Evolutionary conservation across 2,888 invertebrate genomes (phyloP), one percentile per base, ranked within the genome.

Genomic region (Parelbella ahira): DNA sequence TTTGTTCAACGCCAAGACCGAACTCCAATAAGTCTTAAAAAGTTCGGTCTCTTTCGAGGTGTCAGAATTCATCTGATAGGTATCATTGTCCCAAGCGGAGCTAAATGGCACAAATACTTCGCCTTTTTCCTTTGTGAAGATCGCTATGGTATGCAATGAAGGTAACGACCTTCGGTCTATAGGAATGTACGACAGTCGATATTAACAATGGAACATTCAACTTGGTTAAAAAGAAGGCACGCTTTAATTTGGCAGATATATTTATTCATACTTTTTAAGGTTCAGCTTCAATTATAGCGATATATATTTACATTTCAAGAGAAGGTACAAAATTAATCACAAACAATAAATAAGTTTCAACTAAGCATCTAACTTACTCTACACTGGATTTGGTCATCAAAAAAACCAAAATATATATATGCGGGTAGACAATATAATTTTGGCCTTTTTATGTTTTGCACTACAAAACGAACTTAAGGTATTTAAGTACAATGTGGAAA

Each of bases 191-290:
- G 28, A 21, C 21, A 37, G 27, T 27, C 27, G 8, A 15, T 34
- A 42, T 34, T 42, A 23, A 36, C 34, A 42, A 42, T 29, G 36
- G 27, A 28, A 29, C 11, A 23, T 29, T 10, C 15, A 15, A 43
- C 13, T 12, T 24, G 38, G 45, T 48, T 53, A 43, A 61, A 70
- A 76, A 68, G 54, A 71, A 79, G 71, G 64, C 56, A 64, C 58
- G 48, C 51, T 50, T 51, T 79, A 77, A 86, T 87, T 87, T 87
- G 87, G 87, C 87, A 86, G 86, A 87, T 83, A 83, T 84, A 82
- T 86, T 86, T 84, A 84, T 83, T 86, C 74, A 79, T 84, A 86
- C 78, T 80, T 73, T 76, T 79, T 79, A 78, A 83, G 78, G 67
- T 77, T 78, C 80, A 86, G 83, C 83, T 70, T 74, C 76, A 73